phyloP scores from a whole-genome alignment of 2,888 invertebrate species.

The Meandrusa payeni region DNA sequence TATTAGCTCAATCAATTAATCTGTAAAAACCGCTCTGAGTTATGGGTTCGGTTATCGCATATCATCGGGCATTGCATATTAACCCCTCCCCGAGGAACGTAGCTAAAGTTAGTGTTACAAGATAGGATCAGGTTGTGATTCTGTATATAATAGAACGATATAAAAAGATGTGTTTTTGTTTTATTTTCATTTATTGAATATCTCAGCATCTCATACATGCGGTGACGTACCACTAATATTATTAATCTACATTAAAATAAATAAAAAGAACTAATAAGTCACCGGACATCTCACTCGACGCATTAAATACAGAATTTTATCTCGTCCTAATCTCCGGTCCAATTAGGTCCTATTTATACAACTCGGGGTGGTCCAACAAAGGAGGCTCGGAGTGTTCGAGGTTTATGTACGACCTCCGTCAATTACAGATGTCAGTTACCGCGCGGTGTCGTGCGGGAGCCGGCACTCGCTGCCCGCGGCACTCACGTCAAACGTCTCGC shows the following conservation, averaged over 20 bases:
- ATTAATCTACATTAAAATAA: constrained; percentile 18
- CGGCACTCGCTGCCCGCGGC: constrained; percentile 21
- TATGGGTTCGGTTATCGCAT: no score
- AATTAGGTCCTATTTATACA: constrained; percentile 70
- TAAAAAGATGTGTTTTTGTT: no score
- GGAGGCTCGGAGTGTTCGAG: constrained; percentile 40
- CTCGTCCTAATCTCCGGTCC: constrained; percentile 57
- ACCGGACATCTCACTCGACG: constrained; percentile 39
- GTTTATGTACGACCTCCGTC: constrained; percentile 57
- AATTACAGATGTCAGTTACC: constrained; percentile 66
- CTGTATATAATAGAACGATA: no score
- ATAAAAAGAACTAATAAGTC: constrained; percentile 34
- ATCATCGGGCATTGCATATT: no score
- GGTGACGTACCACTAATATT: constrained; percentile 3
- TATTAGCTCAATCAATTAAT: no score
- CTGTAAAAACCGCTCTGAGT: no score
- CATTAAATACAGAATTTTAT: constrained; percentile 54
- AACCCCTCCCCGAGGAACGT: no score
- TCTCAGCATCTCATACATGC: no score
- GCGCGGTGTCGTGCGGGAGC: constrained; percentile 43
- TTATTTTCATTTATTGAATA: no score
- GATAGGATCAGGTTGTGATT: no score
- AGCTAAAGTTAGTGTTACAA: no score
- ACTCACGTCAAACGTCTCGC: constrained; percentile 33
- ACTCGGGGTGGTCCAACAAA: constrained; percentile 60